These are phyloP conservation scores for Paedocypris micromegethes DNA, from an alignment of 2,797 vertebrate species.

Conservation along the genomic window DNA sequence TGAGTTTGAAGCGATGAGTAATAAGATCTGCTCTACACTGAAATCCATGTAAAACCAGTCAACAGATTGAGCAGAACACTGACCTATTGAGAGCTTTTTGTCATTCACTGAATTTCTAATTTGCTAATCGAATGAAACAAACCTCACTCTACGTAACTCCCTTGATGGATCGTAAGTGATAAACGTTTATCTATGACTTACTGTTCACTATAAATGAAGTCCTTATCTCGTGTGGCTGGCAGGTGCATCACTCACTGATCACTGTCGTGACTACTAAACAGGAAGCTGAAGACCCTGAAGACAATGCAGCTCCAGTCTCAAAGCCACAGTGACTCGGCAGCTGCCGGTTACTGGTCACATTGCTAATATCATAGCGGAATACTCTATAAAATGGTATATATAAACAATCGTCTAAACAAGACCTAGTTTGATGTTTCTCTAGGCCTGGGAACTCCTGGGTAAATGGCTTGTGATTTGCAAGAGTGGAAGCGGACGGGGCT, in stretches of 20 bases:
- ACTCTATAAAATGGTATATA: constrained; percentile 27
- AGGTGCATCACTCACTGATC: constrained; percentile 4
- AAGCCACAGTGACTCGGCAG: constrained; percentile 58
- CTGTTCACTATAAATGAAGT: constrained; percentile 14
- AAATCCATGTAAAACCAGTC: constrained; percentile 29
- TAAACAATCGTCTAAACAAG: constrained; percentile 33
- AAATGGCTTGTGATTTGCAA: constrained; percentile 22
- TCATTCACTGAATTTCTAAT: not conserved
- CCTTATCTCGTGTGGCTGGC: constrained; percentile 20
- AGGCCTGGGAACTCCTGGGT: not conserved
- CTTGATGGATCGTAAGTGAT: too few relatives aligned
- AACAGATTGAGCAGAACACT: constrained; percentile 13
- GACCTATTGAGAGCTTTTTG: not conserved
- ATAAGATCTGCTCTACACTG: constrained; percentile 11
- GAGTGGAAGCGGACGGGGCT: constrained; percentile 11
- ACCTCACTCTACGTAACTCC: too few relatives aligned
- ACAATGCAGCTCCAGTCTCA: constrained; percentile 30
- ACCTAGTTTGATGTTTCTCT: too few relatives aligned
- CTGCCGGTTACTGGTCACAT: constrained; percentile 60
- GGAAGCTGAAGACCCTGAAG: constrained; percentile 57
- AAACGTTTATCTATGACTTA: constrained; percentile 17
- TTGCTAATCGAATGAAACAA: not conserved
- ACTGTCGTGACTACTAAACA: constrained; percentile 9
- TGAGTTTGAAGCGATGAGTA: constrained; percentile 20
- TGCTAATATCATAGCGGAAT: constrained; percentile 53